A percentile compares a stretch with the other conserved stretches of the same genome.
Evolutionary conservation across 2,888 invertebrate genomes (phyloP).

Genomic region (Cordilura impudica): DNA sequence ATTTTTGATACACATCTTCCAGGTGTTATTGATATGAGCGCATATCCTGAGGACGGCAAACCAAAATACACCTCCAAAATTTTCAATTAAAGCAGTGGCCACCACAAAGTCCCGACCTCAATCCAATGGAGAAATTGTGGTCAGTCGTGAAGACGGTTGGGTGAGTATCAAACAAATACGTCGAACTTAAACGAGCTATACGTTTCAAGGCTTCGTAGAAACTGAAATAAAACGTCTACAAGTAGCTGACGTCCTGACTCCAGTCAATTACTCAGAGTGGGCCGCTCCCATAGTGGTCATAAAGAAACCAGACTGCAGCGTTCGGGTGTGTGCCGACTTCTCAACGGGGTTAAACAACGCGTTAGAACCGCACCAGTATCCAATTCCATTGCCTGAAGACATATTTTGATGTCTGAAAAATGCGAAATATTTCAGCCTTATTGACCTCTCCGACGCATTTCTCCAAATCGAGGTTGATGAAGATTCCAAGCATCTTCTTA

Average conservation of each 20-base stretch:
- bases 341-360: slow-evolving; percentile 60
- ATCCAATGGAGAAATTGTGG: not conserved
- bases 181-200: not conserved
- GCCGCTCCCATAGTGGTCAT: slow-evolving; percentile 62
- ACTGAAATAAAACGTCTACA: slow-evolving; percentile 53
- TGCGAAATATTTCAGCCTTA: slow-evolving; percentile 40
- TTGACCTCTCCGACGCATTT: slow-evolving; percentile 61
- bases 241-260: not conserved
- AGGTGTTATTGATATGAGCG: not conserved
- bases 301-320: too few species aligned
- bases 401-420: slow-evolving; percentile 49
- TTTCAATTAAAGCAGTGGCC: not conserved
- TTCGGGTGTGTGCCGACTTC: slow-evolving; percentile 61
- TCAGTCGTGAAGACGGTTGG: not conserved
- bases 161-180: not conserved
- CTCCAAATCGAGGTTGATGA: too few species aligned
- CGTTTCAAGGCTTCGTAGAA: slow-evolving; percentile 54
- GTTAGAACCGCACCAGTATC: slow-evolving; percentile 56
- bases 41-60: not conserved
- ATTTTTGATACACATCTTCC: not conserved
- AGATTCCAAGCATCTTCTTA: too few species aligned
- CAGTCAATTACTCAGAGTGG: slow-evolving; percentile 45
- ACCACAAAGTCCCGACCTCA: not conserved
- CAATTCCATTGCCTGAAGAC: slow-evolving; percentile 59
- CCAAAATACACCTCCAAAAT: not conserved